phyloP scores from a whole-genome alignment of 2,113 vertebrate species.

The Cygnus buccinator region DNA sequence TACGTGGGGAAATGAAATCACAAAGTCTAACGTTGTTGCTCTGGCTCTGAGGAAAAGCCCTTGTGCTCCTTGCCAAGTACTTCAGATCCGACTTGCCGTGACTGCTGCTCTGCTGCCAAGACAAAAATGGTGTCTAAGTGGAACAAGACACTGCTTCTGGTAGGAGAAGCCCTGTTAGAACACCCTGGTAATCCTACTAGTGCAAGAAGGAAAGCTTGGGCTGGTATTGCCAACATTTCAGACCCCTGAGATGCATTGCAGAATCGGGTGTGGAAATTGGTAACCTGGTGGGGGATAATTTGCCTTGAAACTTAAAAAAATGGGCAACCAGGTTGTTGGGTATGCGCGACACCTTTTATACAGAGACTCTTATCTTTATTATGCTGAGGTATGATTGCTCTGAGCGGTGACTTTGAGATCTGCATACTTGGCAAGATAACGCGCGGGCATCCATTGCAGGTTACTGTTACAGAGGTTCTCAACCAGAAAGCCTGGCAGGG shows the following conservation, averaged over 20 bases:
- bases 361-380: background rate
- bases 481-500: background rate
- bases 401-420: background rate
- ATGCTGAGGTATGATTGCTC: background rate
- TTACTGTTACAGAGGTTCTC: background rate
- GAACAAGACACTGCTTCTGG: background rate
- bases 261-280: background rate
- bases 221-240: background rate
- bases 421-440: background rate
- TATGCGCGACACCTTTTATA: background rate
- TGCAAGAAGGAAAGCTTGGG: background rate
- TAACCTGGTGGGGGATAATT: no score
- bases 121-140: background rate
- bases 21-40: background rate
- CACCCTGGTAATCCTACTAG: background rate
- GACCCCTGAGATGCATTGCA: background rate
- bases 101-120: background rate
- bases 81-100: background rate
- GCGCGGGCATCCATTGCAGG: background rate
- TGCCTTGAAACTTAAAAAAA: background rate
- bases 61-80: constrained; percentile 16
- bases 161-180: background rate
- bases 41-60: constrained; percentile 7
- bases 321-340: background rate
- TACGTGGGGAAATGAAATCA: background rate